Evolutionary conservation across 2,888 invertebrate species (phyloP), one percentile per base, ranked within the genome.

Genomic region (Phania funesta): DNA sequence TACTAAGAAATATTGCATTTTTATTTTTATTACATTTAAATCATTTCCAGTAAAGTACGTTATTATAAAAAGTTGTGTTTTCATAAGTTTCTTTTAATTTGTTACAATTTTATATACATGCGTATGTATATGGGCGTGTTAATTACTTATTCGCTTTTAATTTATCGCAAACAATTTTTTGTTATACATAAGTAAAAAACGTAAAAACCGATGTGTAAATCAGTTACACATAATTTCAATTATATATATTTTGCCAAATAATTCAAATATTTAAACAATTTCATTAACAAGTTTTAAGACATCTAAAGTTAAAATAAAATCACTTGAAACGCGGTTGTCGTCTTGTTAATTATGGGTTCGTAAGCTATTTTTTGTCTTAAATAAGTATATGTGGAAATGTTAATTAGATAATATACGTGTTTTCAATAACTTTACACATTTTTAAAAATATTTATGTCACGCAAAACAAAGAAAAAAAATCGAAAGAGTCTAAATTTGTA

Each of bases 381-480:
- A 65, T 67, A 65, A 52, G 38, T 50, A 54, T 41, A 41, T 41
- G 3, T 67, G 13, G n/a, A 41, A 67, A 54, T 26, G 13, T 18
- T 41, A 67, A 41, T 41, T 52, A 13, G 11, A 50, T 41, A 50
- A 52, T 65, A 35, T 38, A 52, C 52, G 29, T 29, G 8, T 20
- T 13, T 26, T 62, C 46, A 44, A 46, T 13, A 32, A 65, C n/a
- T 13, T 46, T 44, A 29, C 18, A 38, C 2, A 3, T 38, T 38
- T 35, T 38, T 5, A 5, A 26, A 6, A 3, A 26, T 26, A 26
- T 5, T 26, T 38, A 4, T 38, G 11, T 38, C n/a, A 44, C 16
- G 8, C 41, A 44, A 7, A 44, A 44, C 6, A 5, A 29, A 29
- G 7, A 29, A 29, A 29, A 29, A 29, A 6, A 29, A 29, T 6